phyloP scores from a whole-genome alignment of 2,797 vertebrate genomes.

The Gallinago nigripennis region DNA sequence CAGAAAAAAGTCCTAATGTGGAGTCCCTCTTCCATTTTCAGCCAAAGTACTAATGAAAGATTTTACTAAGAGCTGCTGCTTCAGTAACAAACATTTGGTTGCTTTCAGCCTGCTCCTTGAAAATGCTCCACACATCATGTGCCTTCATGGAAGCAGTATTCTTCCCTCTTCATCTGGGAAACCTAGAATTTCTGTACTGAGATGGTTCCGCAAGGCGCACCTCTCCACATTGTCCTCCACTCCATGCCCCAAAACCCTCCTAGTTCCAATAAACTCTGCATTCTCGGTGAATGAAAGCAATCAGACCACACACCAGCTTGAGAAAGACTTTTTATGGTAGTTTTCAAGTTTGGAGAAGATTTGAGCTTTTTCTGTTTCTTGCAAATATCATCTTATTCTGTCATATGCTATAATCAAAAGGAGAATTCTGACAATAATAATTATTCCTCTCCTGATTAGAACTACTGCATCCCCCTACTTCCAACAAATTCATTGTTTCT shows the following conservation, averaged over 20 bases:
- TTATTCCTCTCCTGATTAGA: not conserved
- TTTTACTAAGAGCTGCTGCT: not conserved
- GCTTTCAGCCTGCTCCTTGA: not conserved
- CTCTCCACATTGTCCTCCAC: not conserved
- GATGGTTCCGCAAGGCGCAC: not conserved
- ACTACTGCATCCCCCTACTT: not conserved
- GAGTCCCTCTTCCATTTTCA: not conserved
- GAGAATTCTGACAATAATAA: not conserved
- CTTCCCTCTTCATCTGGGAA: not conserved
- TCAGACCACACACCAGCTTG: not conserved
- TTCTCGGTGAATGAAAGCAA: not conserved
- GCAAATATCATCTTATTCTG: not conserved
- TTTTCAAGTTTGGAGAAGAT: not conserved
- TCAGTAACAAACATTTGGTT: not conserved
- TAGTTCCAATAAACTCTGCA: not conserved
- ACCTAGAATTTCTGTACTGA: not conserved
- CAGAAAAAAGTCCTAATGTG: not conserved
- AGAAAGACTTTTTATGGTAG: not conserved
- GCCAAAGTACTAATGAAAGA: not conserved
- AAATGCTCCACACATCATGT: not conserved
- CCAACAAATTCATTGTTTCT: not conserved
- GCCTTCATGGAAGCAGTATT: not conserved
- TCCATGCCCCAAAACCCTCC: rapidly evolving
- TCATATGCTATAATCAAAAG: not conserved
- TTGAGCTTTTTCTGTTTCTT: not conserved